Conservation (phyloP, 2,888 invertebrate genomes). For the Pollenia labialis region DNA sequence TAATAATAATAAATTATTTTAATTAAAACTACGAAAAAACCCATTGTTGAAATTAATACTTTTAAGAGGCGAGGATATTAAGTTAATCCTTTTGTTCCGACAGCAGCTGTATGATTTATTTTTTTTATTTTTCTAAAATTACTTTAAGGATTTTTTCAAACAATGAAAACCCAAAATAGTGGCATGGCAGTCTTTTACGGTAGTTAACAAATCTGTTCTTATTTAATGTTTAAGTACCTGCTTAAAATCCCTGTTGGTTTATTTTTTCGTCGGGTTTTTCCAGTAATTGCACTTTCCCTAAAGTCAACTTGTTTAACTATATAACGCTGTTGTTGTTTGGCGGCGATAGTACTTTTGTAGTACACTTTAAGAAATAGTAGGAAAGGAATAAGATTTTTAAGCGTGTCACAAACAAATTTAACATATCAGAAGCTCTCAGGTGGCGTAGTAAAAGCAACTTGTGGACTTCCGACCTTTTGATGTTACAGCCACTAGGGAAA, state of each 20-base stretch:
- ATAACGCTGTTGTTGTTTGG: constrained; percentile 54
- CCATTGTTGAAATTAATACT: constrained; percentile 5
- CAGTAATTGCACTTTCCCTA: constrained; percentile 64
- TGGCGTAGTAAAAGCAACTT: too few species aligned
- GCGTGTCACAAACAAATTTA: not conserved
- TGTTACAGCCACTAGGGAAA: too few species aligned
- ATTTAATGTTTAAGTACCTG: constrained; percentile 56
- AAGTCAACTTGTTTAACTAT: constrained; percentile 66
- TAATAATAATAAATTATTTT: constrained; percentile 46
- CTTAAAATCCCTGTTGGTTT: constrained; percentile 43
- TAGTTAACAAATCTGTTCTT: constrained; percentile 17
- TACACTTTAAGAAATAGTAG: constrained; percentile 38
- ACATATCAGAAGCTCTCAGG: too few species aligned
- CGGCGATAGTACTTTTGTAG: not conserved
- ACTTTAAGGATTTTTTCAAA: not conserved
- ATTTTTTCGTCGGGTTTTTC: constrained; percentile 37
- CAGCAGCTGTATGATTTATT: constrained; percentile 63
- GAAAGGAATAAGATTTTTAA: not conserved
- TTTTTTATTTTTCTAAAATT: not conserved
- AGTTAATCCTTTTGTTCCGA: constrained; percentile 42
- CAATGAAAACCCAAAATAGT: not conserved
- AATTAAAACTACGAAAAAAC: not conserved
- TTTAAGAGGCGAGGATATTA: constrained; percentile 30
- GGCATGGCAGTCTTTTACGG: not conserved
- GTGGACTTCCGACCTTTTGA: too few species aligned